Conservation (phyloP, 2,888 invertebrate genomes). For the Mesorhabditis spiculigera region DNA sequence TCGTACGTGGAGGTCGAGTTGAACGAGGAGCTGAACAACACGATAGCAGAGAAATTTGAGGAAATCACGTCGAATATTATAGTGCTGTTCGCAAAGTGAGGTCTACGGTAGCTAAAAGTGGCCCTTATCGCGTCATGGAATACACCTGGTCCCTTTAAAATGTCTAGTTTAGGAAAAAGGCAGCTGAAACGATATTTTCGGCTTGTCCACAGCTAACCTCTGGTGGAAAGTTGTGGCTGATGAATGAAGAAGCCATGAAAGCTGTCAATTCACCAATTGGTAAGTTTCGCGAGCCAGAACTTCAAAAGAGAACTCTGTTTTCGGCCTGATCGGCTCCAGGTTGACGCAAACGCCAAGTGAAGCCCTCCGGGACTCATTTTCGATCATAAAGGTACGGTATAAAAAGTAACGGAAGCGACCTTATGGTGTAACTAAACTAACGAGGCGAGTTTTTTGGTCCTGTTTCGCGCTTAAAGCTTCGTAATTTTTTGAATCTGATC, state of each 20-base stretch:
- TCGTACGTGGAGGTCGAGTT: constrained; percentile 42
- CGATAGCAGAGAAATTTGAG: constrained; percentile 36
- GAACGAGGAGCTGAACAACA: constrained; percentile 22
- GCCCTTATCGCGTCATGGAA: too few species aligned
- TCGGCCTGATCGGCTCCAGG: constrained; percentile 35
- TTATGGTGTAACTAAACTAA: too few species aligned
- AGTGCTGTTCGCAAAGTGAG: too few species aligned
- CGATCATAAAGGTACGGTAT: constrained; percentile 28
- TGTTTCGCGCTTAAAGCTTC: too few species aligned
- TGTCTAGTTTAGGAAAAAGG: constrained; percentile 37
- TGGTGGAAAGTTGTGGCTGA: constrained; percentile 48
- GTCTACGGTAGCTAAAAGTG: too few species aligned
- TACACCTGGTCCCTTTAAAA: too few species aligned
- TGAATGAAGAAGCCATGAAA: constrained; percentile 46
- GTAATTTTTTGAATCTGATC: too few species aligned
- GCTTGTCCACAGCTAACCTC: constrained; percentile 24
- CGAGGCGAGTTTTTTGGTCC: too few species aligned
- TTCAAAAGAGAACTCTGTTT: not conserved
- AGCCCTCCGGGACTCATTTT: constrained; percentile 43
- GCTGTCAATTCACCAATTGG: constrained; percentile 47
- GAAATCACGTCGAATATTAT: constrained; percentile 54
- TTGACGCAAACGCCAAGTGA: constrained; percentile 37
- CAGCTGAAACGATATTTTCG: constrained; percentile 41
- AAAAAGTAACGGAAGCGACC: too few species aligned
- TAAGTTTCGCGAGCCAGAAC: too few species aligned